These are phyloP conservation scores for Isichthys henryi DNA, from an alignment of 2,113 vertebrate genomes.

Conservation along the genomic window DNA sequence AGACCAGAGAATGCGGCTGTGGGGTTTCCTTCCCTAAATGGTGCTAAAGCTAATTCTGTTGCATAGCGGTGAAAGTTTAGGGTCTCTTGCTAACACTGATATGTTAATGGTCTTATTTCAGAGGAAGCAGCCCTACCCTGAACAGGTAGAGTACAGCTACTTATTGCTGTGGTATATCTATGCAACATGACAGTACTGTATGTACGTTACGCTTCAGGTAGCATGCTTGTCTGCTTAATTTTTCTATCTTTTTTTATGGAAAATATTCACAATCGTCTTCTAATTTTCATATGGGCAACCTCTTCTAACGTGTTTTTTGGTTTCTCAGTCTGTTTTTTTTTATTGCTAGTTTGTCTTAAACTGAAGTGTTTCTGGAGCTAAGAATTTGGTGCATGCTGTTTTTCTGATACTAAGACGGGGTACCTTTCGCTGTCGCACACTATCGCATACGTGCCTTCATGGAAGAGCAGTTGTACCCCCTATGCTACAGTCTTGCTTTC, in stretches of 20 bases:
- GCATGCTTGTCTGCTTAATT: slow-evolving; percentile 53
- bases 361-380: neutral
- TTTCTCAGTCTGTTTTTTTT: neutral
- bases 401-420: neutral
- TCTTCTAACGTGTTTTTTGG: neutral
- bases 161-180: slow-evolving; percentile 38
- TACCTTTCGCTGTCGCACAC: neutral
- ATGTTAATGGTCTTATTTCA: slow-evolving; percentile 68
- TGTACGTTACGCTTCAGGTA: slow-evolving; percentile 26
- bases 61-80: slow-evolving; percentile 31
- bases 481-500: slow-evolving; percentile 14
- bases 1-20: neutral
- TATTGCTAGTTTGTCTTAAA: neutral
- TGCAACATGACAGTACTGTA: slow-evolving; percentile 23
- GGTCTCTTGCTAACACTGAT: slow-evolving; percentile 50
- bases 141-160: slow-evolving; percentile 68
- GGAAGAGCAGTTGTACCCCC: neutral
- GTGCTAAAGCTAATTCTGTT: slow-evolving; percentile 32
- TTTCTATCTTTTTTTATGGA: slow-evolving; percentile 9
- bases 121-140: slow-evolving; percentile 64
- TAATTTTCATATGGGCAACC: neutral
- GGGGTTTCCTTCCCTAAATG: neutral
- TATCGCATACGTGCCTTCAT: slow-evolving; percentile 5
- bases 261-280: neutral
- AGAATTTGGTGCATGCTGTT: neutral